Evolutionary conservation across 2,888 invertebrate species (phyloP), one percentile per base, ranked within the genome.

Genomic region (Pemphredon lugubris): DNA sequence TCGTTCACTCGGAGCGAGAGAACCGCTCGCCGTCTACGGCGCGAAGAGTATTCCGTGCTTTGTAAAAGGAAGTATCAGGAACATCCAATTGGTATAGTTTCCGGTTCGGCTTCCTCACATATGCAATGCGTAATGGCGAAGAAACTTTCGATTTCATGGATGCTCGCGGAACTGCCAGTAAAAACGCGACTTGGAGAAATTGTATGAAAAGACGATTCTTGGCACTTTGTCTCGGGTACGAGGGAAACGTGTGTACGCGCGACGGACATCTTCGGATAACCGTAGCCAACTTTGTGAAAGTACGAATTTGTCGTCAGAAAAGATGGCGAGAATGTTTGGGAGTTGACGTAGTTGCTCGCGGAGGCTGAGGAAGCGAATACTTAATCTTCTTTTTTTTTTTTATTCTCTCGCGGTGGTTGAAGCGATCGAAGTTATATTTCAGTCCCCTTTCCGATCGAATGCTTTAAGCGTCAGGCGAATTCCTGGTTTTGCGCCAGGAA

Each of bases 51-150:
- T 47, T 44, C 55, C 65, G 40, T 47, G 53, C 42, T 23, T n/a
- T 67, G 57, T 55, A 55, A 71, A 54, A 63, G 60, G 63, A 75
- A 71, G 71, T 60, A 55, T 48, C 14, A 50, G 55, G 23, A 40
- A 75, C 75, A 71, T 71, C 54, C 61, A 54, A 59, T 60, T 44
- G 44, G 44, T 53, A 14, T 45, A 13, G 40, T 53, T 75, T 75
- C 75, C 75, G 59, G 63, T 57, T 67, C 53, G 9, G 57, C 66
- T 53, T 66, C 55, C 70, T 54, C 47, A 42, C 21, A 44, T 30
- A 57, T 32, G 18, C 57, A 37, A 39, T 26, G 23, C 16, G 48
- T 14, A 9, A 21, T 21, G 9, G 18, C 44, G 37, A 32, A n/a
- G 16, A 40, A 39, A 51, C 51, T 51, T 51, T 51, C 51, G 37